Evolutionary conservation across 2,888 invertebrate species (phyloP), one percentile per base, ranked within the genome.

Genomic region (Hybos culiciformis): DNA sequence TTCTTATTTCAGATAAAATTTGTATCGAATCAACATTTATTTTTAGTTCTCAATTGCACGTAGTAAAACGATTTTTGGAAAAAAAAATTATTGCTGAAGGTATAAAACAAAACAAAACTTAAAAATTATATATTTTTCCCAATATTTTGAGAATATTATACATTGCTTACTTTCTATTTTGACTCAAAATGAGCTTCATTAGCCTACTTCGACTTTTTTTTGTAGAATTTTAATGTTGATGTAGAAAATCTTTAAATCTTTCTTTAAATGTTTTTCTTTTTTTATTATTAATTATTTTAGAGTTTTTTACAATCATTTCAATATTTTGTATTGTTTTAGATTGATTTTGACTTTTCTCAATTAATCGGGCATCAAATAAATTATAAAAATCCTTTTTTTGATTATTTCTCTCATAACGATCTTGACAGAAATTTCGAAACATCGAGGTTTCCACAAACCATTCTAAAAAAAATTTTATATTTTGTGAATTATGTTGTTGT

Each of bases 371-470:
- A 49, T 56, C 53, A 42, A 55, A 56, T 15, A 54, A 40, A 19
- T 50, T 53, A 34, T 54, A 56, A 44, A 51, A 54, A n/a, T 12
- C 12, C 15, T 23, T 17, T 6, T 12, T 19, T 29, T 42, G 34
- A 8, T 38, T 19, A 19, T 42, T 36, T 26, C 42, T 17, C 17
- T 36, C 2, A 24, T 38, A 44, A 37, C 45, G 44, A 32, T 41
- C 32, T 37, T 47, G 44, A 19, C 48, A 44, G 44, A 83, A 87
- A 39, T 79, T 74, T 48, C 78, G 75, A 62, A 88, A 88, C 83
- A 88, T 85, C 2, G 85, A 81, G 0, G 87, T 87, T 59, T 88
- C 85, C 0, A 81, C 77, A 64, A 90, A 88, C 87, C 87, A 88
- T 51, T 85, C 83, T 1, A 88, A 68, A 62, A 88, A 86, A 53